These are phyloP conservation scores for Campylomormyrus numenius DNA, from an alignment of 2,113 vertebrate species.

Conservation along the genomic window DNA sequence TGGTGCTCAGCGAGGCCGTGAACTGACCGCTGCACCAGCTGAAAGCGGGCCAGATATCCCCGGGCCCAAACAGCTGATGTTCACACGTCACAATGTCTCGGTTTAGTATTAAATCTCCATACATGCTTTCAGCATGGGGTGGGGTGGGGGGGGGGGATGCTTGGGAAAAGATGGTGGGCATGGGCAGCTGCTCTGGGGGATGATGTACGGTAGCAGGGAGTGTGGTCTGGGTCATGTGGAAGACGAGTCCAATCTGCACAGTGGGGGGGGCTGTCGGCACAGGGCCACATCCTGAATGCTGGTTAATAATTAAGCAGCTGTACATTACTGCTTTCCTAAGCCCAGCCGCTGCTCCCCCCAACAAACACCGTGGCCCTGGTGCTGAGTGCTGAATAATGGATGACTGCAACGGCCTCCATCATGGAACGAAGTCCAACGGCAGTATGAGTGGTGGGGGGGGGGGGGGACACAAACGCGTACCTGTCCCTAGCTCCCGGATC, in stretches of 20 bases:
- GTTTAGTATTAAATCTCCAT: not conserved
- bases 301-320: not conserved
- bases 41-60: not conserved
- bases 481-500: slow-evolving; percentile 89
- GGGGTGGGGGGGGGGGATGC: not conserved
- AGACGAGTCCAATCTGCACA: not conserved
- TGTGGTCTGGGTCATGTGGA: not conserved
- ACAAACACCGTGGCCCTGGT: not conserved
- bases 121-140: not conserved
- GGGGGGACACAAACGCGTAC: slow-evolving; percentile 49
- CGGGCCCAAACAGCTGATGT: not conserved
- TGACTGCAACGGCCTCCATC: not conserved
- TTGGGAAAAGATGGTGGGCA: not conserved
- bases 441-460: not conserved
- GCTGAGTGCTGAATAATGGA: not conserved
- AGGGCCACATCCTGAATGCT: not conserved
- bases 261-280: not conserved
- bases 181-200: not conserved
- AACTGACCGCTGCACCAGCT: not conserved
- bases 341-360: not conserved
- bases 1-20: too few relatives aligned
- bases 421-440: not conserved
- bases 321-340: not conserved
- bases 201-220: not conserved
- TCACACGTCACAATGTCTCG: not conserved